phyloP scores from a whole-genome alignment of 2,888 invertebrate genomes.

The Cordilura impudica region DNA sequence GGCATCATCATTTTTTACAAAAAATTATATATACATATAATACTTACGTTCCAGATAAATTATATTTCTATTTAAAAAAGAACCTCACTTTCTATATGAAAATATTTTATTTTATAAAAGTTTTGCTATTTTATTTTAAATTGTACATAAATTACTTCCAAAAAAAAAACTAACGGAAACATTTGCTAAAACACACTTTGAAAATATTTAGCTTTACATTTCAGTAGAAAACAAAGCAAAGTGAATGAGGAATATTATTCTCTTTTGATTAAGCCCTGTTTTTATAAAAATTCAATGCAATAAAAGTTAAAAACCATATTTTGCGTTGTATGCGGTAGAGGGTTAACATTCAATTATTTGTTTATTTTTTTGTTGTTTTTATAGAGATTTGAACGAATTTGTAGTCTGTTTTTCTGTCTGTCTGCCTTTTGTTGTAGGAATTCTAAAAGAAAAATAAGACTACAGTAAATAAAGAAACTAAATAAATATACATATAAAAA shows the following conservation, averaged over 20 bases:
- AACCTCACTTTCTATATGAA: not conserved
- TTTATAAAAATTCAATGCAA: slow-evolving; percentile 4
- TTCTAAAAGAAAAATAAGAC: no score
- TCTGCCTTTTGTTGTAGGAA: not conserved
- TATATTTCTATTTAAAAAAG: slow-evolving; percentile 9
- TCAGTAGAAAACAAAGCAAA: no score
- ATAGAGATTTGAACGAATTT: slow-evolving; percentile 3
- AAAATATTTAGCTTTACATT: no score
- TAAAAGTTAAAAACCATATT: slow-evolving; percentile 11
- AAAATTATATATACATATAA: slow-evolving; percentile 10
- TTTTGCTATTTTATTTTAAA: no score
- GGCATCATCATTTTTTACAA: slow-evolving; percentile 8
- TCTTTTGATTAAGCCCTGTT: not conserved
- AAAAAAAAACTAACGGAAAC: slow-evolving; percentile 21
- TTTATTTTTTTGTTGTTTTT: no score
- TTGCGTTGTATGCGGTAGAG: slow-evolving; percentile 21
- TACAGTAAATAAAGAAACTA: not conserved
- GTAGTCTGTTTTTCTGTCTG: not conserved
- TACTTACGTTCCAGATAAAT: not conserved
- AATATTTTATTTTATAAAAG: not conserved
- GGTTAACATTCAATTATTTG: no score
- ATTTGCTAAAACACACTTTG: no score
- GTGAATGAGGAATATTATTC: not conserved
- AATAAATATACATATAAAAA: not conserved
- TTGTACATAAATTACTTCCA: not conserved